Base-by-base conservation (phyloP, 2,113 vertebrate species). In the Cololabis saira region DNA sequence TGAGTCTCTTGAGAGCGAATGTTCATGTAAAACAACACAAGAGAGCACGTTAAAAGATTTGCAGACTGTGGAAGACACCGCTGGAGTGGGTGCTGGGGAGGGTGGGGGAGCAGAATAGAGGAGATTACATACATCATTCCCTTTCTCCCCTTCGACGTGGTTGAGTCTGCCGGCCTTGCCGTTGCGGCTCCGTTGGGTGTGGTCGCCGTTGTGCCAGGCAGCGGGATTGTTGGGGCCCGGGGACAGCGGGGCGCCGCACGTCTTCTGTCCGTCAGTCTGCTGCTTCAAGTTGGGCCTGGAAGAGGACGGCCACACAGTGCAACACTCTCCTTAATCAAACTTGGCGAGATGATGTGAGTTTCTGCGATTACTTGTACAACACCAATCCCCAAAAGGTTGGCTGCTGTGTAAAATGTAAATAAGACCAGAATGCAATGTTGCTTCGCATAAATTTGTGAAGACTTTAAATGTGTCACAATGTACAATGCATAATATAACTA, bases 101-200 rank as follows among this genome's bases (percentile, higher is more conserved):
- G 64, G 62, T 10, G 76, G 52, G 57, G 60, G 63, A 81, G 80
- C 61, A 81, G 61, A 83, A 71, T 69, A 93, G 91, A 94, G 80
- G 88, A 93, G 94, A 92, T 65, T 95, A 97, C 97, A 90, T 98
- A 99, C 97, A 96, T 98, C 93, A 87, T 93, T 89, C 78, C 89
- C 92, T 90, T 95, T 95, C 71, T 93, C 93, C 63, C 90, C 90
- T 16, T 90, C 84, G 74, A 79, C 40, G 68, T 93, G 88, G 80
- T 87, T 85, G 72, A 88, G 87, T 85, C 93, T 90, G 81, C 89
- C 90, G 67, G 94, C 92, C 87, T 93, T 94, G 90, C 95, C 95
- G 19, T 96, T 97, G 89, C 93, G 94, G 87, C 92, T 74, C 79
- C 92, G 93, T 82, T 94, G 94, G 83, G 91, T 55, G 86, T 89